phyloP scores from a whole-genome alignment of 1,140 invertebrate species.

The Oscheius sp. region DNA sequence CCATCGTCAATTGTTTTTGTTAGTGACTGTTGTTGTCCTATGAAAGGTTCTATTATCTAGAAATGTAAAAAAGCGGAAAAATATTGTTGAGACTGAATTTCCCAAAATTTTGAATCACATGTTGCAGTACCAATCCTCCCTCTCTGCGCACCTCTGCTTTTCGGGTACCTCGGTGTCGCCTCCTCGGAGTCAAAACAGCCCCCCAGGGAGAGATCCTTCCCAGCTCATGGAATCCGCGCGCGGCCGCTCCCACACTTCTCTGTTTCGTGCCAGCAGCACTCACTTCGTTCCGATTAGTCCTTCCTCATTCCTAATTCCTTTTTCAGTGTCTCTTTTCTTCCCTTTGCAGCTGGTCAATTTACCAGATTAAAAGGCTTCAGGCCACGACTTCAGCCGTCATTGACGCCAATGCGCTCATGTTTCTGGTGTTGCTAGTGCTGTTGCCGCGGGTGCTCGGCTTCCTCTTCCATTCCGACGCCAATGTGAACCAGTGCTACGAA shows the following conservation, averaged over 20 bases:
- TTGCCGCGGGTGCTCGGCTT: background rate
- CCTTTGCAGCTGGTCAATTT: no score
- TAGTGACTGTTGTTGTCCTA: no score
- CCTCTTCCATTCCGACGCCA: background rate
- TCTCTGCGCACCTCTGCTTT: conserved; percentile 6
- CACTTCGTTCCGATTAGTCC: no score
- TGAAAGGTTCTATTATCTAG: no score
- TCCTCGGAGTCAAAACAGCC: conserved; percentile 9
- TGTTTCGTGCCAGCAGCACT: background rate
- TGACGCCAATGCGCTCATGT: background rate
- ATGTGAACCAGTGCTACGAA: conserved; percentile 17
- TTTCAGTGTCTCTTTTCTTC: background rate
- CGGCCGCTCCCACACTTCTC: conserved; percentile 1
- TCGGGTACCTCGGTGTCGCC: conserved; percentile 10
- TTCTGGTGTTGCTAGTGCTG: background rate
- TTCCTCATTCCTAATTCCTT: no score
- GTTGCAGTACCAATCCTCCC: no score
- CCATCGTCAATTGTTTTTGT: no score
- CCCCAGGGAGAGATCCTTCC: conserved; percentile 12
- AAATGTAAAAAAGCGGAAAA: no score
- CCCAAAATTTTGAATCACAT: no score
- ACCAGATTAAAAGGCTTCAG: no score
- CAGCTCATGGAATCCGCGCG: conserved; percentile 10
- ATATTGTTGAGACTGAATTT: no score
- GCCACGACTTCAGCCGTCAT: no score